Base-by-base conservation (phyloP, 2,797 vertebrate genomes). In the Microcaecilia unicolor region DNA sequence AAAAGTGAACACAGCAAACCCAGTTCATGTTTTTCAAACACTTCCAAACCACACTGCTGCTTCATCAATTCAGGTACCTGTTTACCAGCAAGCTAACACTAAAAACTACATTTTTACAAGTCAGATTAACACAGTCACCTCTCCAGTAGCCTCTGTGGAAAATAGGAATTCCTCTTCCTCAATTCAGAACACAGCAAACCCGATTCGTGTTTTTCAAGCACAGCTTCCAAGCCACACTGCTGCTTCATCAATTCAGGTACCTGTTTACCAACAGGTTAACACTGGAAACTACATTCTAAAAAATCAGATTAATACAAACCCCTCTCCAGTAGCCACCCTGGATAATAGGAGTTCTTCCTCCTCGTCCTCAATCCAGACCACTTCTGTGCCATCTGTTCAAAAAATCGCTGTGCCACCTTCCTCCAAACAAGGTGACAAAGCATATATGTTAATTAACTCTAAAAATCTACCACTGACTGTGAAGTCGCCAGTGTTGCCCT, bases 221-320 rank as follows among this genome's bases (percentile, higher is more conserved):
- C 58, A 71, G 25, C 55, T 77, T 62, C 36, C 41, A 51, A 67
- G 26, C 51, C 26, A 59, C 24, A 34, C 71, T 23, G 37, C 61
- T 19, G 39, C 63, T 50, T 17, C 69, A 25, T 40, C 71, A 31
- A 56, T 67, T 63, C 65, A 66, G 11, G 41, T 71, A 23, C 70
- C 76, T 11, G 41, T 69, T 50, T 58, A 73, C 34, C 72, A 73
- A 31, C 37, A 66, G 53, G 33, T 72, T 44, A 59, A 17, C 48
- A 28, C 72, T 51, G 65, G 66, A 44, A 68, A 57, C 13, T 68
- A 66, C 37, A 33, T 80, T 54, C 48, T 82, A 43, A 46, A 56
- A 5, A 67, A 61, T 43, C 60, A 61, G 8, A 43, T 66, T 51
- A 52, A 64, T 27, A 6, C 65, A 50, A 53, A 60, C 44, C 37